Evolutionary conservation across 92 coral and sea anemone species (phyloP), one percentile per base, ranked within the genome.

Genomic region (Montipora capitata): DNA sequence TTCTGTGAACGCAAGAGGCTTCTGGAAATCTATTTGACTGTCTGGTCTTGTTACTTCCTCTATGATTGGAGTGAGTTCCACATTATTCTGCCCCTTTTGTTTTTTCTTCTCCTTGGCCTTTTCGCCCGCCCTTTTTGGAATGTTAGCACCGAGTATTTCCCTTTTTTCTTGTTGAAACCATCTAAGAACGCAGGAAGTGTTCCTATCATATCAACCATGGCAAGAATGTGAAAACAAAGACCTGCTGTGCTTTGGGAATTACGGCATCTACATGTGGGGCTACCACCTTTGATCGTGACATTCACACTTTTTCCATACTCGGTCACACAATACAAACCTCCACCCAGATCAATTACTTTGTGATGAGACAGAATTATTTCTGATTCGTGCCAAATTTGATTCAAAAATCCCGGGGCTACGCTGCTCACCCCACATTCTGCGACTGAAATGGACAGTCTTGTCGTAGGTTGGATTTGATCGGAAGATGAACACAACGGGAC

Each of bases 321-420:
- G 10, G 93, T 88, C 7, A 92, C 93, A 59, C 95, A 92, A 68
- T 56, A 92, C 13, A 68, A 69, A 17, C 80, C 79, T 7, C 67
- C 82, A 8, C 62, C 74, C 39, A 92, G 81, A 73, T 89, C 84
- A 10, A 88, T 66, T 4, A 92, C 76, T 38, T 35, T 40, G 74
- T 92, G 79, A 75, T 72, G 73, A 35, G 95, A 88, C 40, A 92
- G 68, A 11, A 89, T 92, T 12, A 74, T 18, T 57, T 84, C 93
- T 39, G 95, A 87, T 35, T 88, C 61, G 42, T 88, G 80, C 95
- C 95, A 92, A 16, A 92, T 78, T 76, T 79, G 74, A 10, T 85
- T 56, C 8, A 90, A 84, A 7, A 90, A 18, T 9, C 83, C 81
- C 3, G 80, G 49, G 10, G 91, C 68, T 41, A 89, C 75, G 9